Evolutionary conservation across 2,888 invertebrate species (phyloP).

Genomic region (Trachelus troglodyta): DNA sequence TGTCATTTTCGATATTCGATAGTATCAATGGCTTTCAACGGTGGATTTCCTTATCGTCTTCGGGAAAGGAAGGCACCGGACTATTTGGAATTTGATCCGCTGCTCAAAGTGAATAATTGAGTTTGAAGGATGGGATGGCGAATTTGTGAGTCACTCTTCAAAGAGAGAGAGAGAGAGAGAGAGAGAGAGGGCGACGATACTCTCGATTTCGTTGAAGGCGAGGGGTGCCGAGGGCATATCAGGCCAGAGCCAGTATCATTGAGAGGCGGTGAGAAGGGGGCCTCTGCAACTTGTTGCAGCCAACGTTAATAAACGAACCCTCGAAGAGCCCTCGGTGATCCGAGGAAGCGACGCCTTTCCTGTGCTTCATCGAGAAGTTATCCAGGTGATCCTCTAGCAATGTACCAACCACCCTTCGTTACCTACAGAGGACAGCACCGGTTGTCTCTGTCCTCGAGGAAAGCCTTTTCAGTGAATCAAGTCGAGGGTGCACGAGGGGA

Average conservation of each 20-base stretch:
- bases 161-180: too few relatives aligned
- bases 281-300: conserved; percentile 60
- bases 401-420: not conserved
- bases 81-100: not conserved
- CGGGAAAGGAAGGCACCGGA: not conserved
- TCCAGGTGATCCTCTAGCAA: not conserved
- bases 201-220: not conserved
- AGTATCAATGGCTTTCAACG: not conserved
- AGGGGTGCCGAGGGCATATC: not conserved
- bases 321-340: conserved; percentile 42
- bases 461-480: not conserved
- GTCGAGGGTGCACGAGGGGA: not conserved
- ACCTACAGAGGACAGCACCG: not conserved
- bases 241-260: not conserved
- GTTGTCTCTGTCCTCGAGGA: not conserved
- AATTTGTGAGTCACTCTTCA: not conserved
- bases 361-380: not conserved
- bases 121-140: not conserved
- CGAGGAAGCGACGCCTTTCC: not conserved
- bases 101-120: not conserved
- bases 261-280: not conserved
- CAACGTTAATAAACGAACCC: conserved; percentile 58
- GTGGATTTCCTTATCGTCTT: not conserved
- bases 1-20: not conserved
- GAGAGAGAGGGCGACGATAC: not conserved